Evolutionary conservation across 1,140 invertebrate species (phyloP).

Genomic region (Rhopalosiphum maidis): DNA sequence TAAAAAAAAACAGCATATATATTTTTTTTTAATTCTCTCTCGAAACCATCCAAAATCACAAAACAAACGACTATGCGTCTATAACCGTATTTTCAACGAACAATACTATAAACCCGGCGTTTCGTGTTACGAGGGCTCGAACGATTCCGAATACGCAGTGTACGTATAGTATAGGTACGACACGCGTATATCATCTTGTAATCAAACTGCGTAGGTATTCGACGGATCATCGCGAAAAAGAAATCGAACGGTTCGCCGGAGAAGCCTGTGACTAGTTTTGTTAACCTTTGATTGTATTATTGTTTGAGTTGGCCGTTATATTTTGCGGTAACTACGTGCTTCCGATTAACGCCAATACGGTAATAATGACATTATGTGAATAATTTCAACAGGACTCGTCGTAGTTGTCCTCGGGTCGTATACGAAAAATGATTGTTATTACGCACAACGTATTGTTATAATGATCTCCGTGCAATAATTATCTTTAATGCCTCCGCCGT

Average conservation of each 20-base stretch:
- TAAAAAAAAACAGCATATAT: background rate
- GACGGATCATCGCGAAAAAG: background rate
- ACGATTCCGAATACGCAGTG: background rate
- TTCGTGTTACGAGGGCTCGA: background rate
- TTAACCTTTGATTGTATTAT: background rate
- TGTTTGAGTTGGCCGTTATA: background rate
- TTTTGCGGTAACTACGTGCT: background rate
- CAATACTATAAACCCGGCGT: background rate
- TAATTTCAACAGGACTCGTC: background rate
- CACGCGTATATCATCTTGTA: background rate
- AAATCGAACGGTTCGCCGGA: background rate
- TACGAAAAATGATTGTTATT: background rate
- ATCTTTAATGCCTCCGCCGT: background rate
- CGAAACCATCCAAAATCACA: background rate
- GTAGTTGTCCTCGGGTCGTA: background rate
- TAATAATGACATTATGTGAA: background rate
- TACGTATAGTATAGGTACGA: no score
- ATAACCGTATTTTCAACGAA: background rate
- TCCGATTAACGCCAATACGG: background rate
- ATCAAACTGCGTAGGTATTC: background rate
- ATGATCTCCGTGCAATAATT: background rate
- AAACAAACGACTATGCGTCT: background rate
- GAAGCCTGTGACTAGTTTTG: background rate
- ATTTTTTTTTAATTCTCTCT: background rate
- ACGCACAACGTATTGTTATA: background rate